phyloP scores from a whole-genome alignment of 1,140 invertebrate genomes.

The Megalonaias nervosa region DNA sequence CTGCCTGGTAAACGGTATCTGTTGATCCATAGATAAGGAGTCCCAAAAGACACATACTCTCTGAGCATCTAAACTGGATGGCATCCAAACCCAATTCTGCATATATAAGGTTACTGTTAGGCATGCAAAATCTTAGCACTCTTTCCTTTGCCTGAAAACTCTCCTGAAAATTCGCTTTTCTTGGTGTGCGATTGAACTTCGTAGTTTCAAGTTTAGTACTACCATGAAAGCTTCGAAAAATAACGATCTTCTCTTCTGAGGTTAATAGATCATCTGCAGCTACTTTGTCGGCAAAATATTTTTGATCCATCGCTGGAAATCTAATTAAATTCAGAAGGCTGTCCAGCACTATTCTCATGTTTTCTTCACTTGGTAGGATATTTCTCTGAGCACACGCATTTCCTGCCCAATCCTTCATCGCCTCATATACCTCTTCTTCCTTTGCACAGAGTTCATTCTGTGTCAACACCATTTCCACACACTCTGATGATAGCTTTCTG shows the following conservation, averaged over 20 bases:
- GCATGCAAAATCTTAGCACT: too few species aligned
- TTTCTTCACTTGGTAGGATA: constrained; percentile 13
- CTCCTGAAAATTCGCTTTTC: too few species aligned
- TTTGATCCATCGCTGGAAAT: constrained; percentile 32
- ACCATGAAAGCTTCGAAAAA: constrained; percentile 34
- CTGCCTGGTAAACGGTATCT: too few species aligned
- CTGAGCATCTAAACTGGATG: too few species aligned
- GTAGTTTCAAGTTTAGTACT: background rate
- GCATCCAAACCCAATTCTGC: too few species aligned
- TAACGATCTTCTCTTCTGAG: constrained; percentile 8
- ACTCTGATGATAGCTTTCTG: constrained; percentile 27
- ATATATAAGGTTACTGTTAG: too few species aligned
- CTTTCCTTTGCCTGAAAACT: too few species aligned
- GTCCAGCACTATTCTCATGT: constrained; percentile 16
- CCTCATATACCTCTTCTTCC: constrained; percentile 31
- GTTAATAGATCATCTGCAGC: constrained; percentile 27
- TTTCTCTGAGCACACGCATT: constrained; percentile 24
- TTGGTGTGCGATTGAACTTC: too few species aligned
- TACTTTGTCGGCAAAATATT: constrained; percentile 25
- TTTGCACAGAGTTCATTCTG: constrained; percentile 24
- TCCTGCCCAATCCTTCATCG: constrained; percentile 27
- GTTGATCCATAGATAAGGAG: too few species aligned
- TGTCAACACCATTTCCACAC: constrained; percentile 18
- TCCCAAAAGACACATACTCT: too few species aligned
- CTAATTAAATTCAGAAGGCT: constrained; percentile 11